Evolutionary conservation across 2,797 vertebrate genomes (phyloP).

Genomic region (Rhabdomys pumilio): DNA sequence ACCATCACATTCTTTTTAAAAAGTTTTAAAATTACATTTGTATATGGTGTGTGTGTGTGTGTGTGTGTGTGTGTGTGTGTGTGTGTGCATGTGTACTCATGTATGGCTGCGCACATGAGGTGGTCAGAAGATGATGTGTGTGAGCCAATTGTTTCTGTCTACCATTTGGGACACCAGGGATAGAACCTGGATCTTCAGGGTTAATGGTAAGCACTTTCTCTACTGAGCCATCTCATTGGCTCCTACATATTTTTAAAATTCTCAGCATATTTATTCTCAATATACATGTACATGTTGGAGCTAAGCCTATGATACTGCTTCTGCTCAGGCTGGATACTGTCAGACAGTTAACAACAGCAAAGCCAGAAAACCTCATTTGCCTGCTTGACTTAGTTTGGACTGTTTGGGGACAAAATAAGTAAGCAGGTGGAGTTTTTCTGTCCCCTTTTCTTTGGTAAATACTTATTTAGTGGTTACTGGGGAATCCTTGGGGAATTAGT

Average conservation of each 20-base stretch:
- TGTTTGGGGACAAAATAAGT: slow-evolving; percentile 26
- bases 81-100: too few species aligned
- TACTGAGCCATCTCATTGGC: not conserved
- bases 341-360: not conserved
- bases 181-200: not conserved
- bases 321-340: not conserved
- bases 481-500: slow-evolving; percentile 36
- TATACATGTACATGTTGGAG: not conserved
- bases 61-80: too few species aligned
- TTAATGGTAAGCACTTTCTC: not conserved
- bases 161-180: not conserved
- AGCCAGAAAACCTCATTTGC: not conserved
- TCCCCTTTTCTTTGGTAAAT: slow-evolving; percentile 56
- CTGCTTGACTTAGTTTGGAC: not conserved
- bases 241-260: not conserved
- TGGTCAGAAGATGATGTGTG: not conserved
- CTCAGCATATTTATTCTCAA: slow-evolving; percentile 14
- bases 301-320: not conserved
- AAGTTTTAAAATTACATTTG: not conserved
- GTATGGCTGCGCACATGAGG: not conserved
- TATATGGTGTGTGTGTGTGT: not conserved
- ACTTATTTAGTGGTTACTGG: slow-evolving; percentile 32
- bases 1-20: not conserved
- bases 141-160: not conserved
- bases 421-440: slow-evolving; percentile 27